Conservation (phyloP, 2,888 invertebrate species). For the Aphodius granarius region DNA sequence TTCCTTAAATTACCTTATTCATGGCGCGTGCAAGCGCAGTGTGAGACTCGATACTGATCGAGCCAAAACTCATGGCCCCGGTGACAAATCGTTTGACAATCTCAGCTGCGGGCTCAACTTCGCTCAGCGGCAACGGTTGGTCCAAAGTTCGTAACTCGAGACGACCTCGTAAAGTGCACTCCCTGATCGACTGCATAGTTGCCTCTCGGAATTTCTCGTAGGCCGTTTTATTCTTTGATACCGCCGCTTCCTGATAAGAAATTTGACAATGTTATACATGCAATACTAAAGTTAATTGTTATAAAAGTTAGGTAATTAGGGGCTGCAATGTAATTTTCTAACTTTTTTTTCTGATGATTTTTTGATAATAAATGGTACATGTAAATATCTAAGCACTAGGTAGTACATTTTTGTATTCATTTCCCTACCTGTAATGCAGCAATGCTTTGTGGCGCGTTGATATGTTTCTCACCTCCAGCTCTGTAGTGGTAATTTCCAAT, state of each 20-base stretch:
- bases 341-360: too few species aligned
- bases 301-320: not conserved
- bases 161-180: slow-evolving; percentile 92
- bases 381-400: too few species aligned
- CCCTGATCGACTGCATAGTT: slow-evolving; percentile 81
- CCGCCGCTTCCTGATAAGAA: slow-evolving; percentile 82
- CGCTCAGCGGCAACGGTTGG: slow-evolving; percentile 77
- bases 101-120: slow-evolving; percentile 91
- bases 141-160: slow-evolving; percentile 80
- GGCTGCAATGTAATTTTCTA: not conserved
- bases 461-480: slow-evolving; percentile 94
- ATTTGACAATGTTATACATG: slow-evolving; percentile 36
- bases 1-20: slow-evolving; percentile 74
- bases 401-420: too few species aligned
- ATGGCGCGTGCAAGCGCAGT: slow-evolving; percentile 93
- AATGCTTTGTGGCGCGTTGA: slow-evolving; percentile 86
- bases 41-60: slow-evolving; percentile 96
- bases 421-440: slow-evolving; percentile 74
- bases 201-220: slow-evolving; percentile 86
- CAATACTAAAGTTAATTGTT: not conserved
- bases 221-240: slow-evolving; percentile 76
- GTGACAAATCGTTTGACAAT: slow-evolving; percentile 95
- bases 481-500: slow-evolving; percentile 98
- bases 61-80: slow-evolving; percentile 63
- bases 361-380: too few species aligned